Conservation (phyloP, 2,888 invertebrate genomes). For the Hydraecia micacea region DNA sequence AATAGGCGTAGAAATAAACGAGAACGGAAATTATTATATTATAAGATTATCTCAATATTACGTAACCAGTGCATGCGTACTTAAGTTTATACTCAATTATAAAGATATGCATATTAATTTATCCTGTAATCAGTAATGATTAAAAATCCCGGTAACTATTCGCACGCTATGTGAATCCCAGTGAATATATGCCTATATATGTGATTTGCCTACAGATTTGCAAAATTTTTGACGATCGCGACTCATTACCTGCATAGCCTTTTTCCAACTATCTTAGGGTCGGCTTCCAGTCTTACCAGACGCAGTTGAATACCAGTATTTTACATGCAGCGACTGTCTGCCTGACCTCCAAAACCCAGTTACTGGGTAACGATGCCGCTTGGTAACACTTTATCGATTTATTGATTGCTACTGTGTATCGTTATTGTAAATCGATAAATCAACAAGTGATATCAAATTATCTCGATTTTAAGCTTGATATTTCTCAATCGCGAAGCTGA, state of each 20-base stretch:
- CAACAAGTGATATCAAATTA: background rate
- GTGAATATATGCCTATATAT: background rate
- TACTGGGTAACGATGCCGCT: background rate
- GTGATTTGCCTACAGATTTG: background rate
- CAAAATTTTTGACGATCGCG: background rate
- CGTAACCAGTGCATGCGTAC: constrained; percentile 18
- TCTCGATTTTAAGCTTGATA: background rate
- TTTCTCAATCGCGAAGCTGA: background rate
- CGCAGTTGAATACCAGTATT: background rate
- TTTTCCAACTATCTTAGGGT: background rate
- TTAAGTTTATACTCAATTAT: constrained; percentile 16
- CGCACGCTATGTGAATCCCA: background rate
- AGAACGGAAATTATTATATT: constrained; percentile 55
- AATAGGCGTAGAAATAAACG: constrained; percentile 31
- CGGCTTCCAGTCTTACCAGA: background rate
- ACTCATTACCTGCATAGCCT: background rate
- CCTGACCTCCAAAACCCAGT: background rate
- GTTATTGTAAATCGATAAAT: too few relatives aligned
- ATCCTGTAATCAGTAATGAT: constrained; percentile 30
- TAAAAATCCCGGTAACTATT: constrained; percentile 6
- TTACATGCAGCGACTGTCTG: background rate
- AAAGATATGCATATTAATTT: constrained; percentile 12
- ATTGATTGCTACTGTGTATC: background rate
- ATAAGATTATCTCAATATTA: constrained; percentile 38
- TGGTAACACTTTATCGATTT: background rate